Evolutionary conservation across 2,888 invertebrate species (phyloP).

Genomic region (Ditylenchus weischeri): DNA sequence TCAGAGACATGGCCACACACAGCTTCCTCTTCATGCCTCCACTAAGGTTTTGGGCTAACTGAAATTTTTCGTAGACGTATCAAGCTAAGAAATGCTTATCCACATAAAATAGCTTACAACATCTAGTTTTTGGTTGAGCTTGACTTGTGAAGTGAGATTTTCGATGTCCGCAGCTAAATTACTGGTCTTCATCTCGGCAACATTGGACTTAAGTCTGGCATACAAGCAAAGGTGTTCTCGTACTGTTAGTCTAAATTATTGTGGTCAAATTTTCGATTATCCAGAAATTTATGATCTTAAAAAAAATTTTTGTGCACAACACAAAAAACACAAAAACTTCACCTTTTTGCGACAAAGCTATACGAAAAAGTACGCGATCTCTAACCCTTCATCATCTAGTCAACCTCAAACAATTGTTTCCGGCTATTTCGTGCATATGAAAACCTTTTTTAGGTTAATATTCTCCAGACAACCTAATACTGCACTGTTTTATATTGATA

Average conservation of each 20-base stretch:
- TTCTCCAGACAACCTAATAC: conserved; percentile 15
- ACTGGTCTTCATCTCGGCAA: conserved; percentile 15
- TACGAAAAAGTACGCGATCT: no score
- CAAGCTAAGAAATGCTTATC: no score
- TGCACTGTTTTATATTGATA: no score
- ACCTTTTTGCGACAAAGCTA: no score
- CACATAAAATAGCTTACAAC: conserved; percentile 26
- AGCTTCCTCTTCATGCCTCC: conserved; percentile 55
- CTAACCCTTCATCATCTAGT: no score
- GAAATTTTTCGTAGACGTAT: conserved; percentile 11
- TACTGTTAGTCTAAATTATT: conserved; percentile 34
- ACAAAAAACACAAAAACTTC: no score
- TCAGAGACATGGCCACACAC: conserved; percentile 52
- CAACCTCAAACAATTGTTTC: no score
- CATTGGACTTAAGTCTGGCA: conserved; percentile 40
- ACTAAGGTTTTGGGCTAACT: conserved; percentile 40
- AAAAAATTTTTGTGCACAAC: no score
- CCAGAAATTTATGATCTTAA: no score
- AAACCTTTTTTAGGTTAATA: no score
- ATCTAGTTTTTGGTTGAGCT: conserved; percentile 37
- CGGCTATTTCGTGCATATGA: no score
- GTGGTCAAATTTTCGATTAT: no score
- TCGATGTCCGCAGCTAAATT: conserved; percentile 33
- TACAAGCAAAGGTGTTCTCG: conserved; percentile 51
- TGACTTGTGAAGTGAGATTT: conserved; percentile 36